Conservation (phyloP, 2,888 invertebrate species). For the Thyatira batis region DNA sequence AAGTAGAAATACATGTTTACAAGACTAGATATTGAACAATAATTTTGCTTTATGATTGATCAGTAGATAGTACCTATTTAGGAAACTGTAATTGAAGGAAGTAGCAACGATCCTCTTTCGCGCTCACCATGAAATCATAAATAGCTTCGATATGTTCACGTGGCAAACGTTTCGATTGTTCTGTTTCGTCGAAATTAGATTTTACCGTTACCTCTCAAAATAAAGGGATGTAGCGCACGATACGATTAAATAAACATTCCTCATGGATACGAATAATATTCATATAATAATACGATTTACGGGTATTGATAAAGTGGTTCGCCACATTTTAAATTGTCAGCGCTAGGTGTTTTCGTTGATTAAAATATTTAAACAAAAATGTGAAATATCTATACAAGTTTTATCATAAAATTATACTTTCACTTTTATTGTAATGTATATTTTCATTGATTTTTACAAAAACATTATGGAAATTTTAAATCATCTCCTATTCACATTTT, state of each 20-base stretch:
- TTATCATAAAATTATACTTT: no score
- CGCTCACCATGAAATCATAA: slow-evolving; percentile 28
- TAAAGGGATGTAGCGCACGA: slow-evolving; percentile 30
- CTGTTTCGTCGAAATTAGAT: slow-evolving; percentile 39
- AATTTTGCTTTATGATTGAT: no score
- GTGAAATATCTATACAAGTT: no score
- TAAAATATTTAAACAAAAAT: no score
- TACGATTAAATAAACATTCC: slow-evolving; percentile 40
- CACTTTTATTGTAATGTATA: no score
- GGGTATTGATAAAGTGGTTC: slow-evolving; percentile 3
- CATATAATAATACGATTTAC: slow-evolving; percentile 6
- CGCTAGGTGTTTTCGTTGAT: no score
- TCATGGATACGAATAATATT: slow-evolving; percentile 6
- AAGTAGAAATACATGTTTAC: no score
- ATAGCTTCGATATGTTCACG: slow-evolving; percentile 23
- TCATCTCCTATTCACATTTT: no score
- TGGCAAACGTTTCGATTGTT: slow-evolving; percentile 29
- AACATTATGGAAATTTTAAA: no score
- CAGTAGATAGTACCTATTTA: neutral
- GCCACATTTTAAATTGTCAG: neutral
- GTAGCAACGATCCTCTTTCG: neutral
- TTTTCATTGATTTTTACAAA: no score
- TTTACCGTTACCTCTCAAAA: slow-evolving; percentile 40
- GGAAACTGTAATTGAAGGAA: neutral
- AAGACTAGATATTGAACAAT: no score